Evolutionary conservation across 2,113 vertebrate species (phyloP).

Genomic region (Myxocyprinus asiaticus): DNA sequence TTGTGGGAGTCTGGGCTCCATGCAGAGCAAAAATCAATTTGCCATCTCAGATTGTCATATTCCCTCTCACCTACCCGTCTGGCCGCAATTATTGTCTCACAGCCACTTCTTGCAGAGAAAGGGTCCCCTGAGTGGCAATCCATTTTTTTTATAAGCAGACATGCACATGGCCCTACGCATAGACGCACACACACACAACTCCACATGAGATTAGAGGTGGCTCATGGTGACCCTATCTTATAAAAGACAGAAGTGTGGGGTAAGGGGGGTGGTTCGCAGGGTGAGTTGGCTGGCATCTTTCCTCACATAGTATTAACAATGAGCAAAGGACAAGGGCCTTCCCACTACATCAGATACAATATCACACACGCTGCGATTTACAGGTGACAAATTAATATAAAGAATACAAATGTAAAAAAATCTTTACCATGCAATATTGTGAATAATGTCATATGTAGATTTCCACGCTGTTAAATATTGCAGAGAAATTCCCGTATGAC

Average conservation of each 20-base stretch:
- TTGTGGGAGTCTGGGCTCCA: constrained; percentile 57
- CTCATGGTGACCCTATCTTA: constrained; percentile 61
- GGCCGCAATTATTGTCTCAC: constrained; percentile 67
- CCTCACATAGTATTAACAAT: constrained; percentile 41
- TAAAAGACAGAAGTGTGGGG: constrained; percentile 42
- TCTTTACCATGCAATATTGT: too few relatives aligned
- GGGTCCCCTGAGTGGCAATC: constrained; percentile 61
- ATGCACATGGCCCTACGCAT: constrained; percentile 34
- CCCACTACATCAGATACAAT: too few relatives aligned
- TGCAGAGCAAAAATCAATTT: constrained; percentile 75
- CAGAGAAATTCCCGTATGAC: too few relatives aligned
- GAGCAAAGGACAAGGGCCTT: not conserved
- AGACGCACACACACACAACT: constrained; percentile 15
- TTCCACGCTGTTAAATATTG: too few relatives aligned
- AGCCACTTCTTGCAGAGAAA: constrained; percentile 57
- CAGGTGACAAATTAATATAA: too few relatives aligned
- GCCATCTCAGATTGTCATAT: constrained; percentile 70
- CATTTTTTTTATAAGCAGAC: constrained; percentile 56
- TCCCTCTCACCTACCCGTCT: constrained; percentile 61
- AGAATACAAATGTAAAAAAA: too few relatives aligned
- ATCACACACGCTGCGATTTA: too few relatives aligned
- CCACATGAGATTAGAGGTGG: constrained; percentile 64
- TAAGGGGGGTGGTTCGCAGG: constrained; percentile 37
- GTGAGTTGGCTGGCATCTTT: constrained; percentile 51
- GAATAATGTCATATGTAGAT: too few relatives aligned